A percentile compares a stretch with the other conserved stretches of the same genome.
Evolutionary conservation across 2,888 invertebrate species (phyloP).

Genomic region (Elysia crispata): DNA sequence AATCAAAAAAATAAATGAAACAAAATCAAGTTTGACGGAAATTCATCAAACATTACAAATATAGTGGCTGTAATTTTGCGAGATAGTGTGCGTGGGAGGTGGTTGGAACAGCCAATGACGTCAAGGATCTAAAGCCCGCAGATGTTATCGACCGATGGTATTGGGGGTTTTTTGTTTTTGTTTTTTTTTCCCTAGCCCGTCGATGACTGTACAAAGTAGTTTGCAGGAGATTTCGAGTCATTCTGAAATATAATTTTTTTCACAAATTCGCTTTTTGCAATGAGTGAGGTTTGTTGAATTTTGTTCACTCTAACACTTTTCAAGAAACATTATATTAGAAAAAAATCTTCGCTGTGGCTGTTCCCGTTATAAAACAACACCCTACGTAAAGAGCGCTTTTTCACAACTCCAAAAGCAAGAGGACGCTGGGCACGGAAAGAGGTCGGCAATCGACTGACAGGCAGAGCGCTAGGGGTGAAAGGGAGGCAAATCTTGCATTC

Average conservation of each 20-base stretch:
- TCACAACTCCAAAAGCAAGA: slow-evolving; percentile 33
- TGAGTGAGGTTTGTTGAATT: neutral
- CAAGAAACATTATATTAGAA: neutral
- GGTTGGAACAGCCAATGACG: slow-evolving; percentile 71
- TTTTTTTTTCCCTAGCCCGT: slow-evolving; percentile 43
- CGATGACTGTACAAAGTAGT: neutral
- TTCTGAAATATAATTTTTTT: neutral
- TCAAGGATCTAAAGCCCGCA: slow-evolving; percentile 70
- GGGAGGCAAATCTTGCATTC: slow-evolving; percentile 53
- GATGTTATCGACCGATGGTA: slow-evolving; percentile 69
- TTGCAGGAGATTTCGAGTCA: neutral
- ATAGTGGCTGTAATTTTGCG: neutral
- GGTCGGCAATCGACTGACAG: slow-evolving; percentile 53
- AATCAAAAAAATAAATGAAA: neutral
- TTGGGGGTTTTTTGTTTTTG: slow-evolving; percentile 10
- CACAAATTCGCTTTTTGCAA: neutral
- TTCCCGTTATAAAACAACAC: slow-evolving; percentile 75
- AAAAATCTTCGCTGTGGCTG: slow-evolving; percentile 59
- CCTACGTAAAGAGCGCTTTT: slow-evolving; percentile 58
- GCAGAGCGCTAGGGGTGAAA: slow-evolving; percentile 50
- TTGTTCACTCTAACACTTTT: neutral
- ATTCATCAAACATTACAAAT: no score
- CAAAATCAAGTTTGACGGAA: no score
- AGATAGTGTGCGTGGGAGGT: slow-evolving; percentile 55
- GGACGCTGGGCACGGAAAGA: slow-evolving; percentile 48